Base-by-base conservation (phyloP, 2,797 vertebrate species). In the Lacerta agilis region DNA sequence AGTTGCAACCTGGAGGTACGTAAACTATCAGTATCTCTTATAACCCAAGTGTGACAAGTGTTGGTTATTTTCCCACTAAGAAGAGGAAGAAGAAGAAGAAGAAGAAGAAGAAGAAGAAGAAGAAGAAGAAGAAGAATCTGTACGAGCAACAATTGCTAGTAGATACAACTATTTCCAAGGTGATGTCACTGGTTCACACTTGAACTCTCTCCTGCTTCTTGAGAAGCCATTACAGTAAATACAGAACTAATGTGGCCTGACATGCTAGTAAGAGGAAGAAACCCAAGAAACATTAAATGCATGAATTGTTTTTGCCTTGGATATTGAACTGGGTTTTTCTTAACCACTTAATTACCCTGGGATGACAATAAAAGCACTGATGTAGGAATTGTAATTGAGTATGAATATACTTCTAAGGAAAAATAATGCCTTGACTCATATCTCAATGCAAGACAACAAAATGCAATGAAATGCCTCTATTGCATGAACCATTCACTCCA, bases 191-290 rank as follows among this genome's bases (percentile, higher is more conserved):
- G 36, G 77, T 61, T 87, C 33, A 90, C 25, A 64, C 75, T 11
- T 29, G 17, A 36, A 88, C 20, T 82, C 84, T 83, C 88, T 92
- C 79, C 0, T 38, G 82, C 33, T 91, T 86, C 17, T 90, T 55
- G 41, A 84, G 80, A 92, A 82, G 82, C 36, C 92, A 86, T 90
- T 91, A 92, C 85, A 13, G 0, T 76, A 94, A 95, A 94, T 91
- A 92, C 88, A 93, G 90, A 95, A 87, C 91, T 92, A 94, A 91
- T 91, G 94, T 93, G 90, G 92, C 92, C 91, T 94, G 93, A 94
- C 91, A 86, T 45, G 41, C 79, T 36, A 78, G 87, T 38, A 83
- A 84, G 91, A 95, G 86, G 41, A 89, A 83, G 92, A 92, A 92
- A 87, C 82, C 77, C 55, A 73, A 61, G 58, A 93, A 92, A 94